Evolutionary conservation across 2,113 vertebrate species (phyloP), one percentile per base, ranked within the genome.

Genomic region (Aspidoscelis tigris): DNA sequence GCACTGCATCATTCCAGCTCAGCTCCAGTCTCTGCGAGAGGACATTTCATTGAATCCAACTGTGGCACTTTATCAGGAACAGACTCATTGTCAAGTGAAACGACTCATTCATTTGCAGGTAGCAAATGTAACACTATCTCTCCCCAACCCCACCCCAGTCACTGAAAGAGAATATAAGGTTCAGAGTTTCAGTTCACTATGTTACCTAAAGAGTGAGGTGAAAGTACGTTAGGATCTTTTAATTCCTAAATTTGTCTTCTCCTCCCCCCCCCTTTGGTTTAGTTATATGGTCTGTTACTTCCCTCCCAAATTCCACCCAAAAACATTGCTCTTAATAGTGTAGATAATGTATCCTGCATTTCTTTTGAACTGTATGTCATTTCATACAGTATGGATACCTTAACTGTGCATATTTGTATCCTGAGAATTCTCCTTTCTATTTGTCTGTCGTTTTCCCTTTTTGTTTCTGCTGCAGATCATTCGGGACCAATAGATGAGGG

Each of bases 101-200:
- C 96, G 86, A 97, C 96, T 0, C 97, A 97, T 91, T 97, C 96
- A 3, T 96, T 97, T 84, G 94, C 97, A 97, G 98, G 98, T 99
- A 96, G 47, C 2, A 50, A 96, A 39, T 2, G 50, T 84, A 72
- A 76, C 69, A 20, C n/a, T 90, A 33, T 87, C 64, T 24, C 20
- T 87, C 39, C 88, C 83, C 11, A 8, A 6, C 7, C 24, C 83
- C 11, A 8, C 24, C 7, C 24, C 26, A 9, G 24, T 66, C 22
- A 33, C 78, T 89, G 70, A 85, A 41, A 5, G 7, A 75, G 82
- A 77, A 71, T 86, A 16, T 39, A 64, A 50, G 33, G 4, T 10
- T 53, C 20, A 83, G 69, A 76, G 81, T 21, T 24, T 88, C 76
- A 84, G 18, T 80, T 41, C 14, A 18, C 20, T 0, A 1, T 1